Base-by-base conservation (phyloP, 2,888 invertebrate species). In the Folsomia manolachei region DNA sequence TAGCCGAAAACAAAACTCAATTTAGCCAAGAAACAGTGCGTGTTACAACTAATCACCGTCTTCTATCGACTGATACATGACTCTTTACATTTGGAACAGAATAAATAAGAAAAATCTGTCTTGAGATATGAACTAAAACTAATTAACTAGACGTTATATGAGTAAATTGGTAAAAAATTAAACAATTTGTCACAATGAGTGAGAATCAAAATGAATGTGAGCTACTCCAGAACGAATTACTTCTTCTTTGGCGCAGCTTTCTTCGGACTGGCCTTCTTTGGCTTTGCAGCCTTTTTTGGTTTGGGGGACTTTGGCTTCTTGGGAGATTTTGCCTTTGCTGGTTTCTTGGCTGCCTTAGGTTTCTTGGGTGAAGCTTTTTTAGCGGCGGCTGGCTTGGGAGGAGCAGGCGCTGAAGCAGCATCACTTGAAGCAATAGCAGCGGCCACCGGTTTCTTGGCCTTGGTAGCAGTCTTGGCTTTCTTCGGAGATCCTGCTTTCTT, bases 171-270 rank as follows among this genome's bases (percentile, higher is more conserved):
- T n/a, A n/a, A n/a, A n/a, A n/a, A n/a, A n/a, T n/a, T n/a, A n/a
- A n/a, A n/a, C n/a, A n/a, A n/a, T n/a, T n/a, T n/a, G n/a, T n/a
- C n/a, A n/a, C n/a, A n/a, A n/a, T n/a, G n/a, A n/a, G n/a, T n/a
- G n/a, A n/a, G n/a, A n/a, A n/a, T n/a, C n/a, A n/a, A n/a, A n/a
- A n/a, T n/a, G n/a, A n/a, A n/a, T n/a, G n/a, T n/a, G n/a, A n/a
- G n/a, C n/a, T n/a, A n/a, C n/a, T n/a, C n/a, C n/a, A n/a, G n/a
- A n/a, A n/a, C n/a, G n/a, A n/a, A n/a, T 71, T 70, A 70, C 71
- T 75, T 69, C 70, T 78, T 78, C 51, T 78, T 78, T 0, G 77
- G 74, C n/a, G 77, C 72, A n/a, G 75, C 73, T 24, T 68, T 71
- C 69, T 77, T 77, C 21, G 71, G 24, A 63, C 62, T 64, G 2